These are phyloP conservation scores for Notothenia coriiceps DNA, from an alignment of 2,113 vertebrate genomes.

Conservation along the genomic window DNA sequence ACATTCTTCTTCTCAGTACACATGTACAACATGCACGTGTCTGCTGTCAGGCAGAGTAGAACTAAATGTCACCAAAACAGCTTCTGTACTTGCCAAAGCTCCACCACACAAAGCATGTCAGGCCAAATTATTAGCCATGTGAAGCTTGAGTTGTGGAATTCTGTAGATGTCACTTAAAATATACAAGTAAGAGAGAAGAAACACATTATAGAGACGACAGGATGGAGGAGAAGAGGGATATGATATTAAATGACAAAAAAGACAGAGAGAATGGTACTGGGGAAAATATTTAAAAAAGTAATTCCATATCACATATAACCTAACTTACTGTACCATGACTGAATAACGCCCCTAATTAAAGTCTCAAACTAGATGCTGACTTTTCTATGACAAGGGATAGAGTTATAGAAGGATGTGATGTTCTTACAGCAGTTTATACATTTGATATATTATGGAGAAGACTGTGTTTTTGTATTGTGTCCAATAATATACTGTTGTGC, in stretches of 20 bases:
- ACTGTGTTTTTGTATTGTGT: background rate
- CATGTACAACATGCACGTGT: background rate
- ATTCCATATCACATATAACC: no score
- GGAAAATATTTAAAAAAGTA: background rate
- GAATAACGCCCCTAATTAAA: no score
- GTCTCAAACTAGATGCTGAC: no score
- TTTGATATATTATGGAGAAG: no score
- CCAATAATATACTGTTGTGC: background rate
- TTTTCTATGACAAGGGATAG: no score
- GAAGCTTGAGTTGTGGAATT: background rate
- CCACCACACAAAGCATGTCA: background rate
- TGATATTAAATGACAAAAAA: background rate
- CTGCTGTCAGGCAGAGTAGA: background rate
- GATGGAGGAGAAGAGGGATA: background rate
- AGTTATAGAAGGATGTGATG: no score
- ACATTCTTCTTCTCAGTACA: conserved; percentile 3
- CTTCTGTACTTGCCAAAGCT: background rate
- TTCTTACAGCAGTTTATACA: background rate
- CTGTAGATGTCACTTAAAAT: background rate
- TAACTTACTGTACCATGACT: no score
- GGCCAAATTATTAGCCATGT: background rate
- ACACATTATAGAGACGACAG: background rate
- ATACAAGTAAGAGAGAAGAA: background rate
- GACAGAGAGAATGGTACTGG: background rate
- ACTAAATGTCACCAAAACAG: background rate